Evolutionary conservation across 2,113 vertebrate species (phyloP).

Genomic region (Heterotis niloticus): DNA sequence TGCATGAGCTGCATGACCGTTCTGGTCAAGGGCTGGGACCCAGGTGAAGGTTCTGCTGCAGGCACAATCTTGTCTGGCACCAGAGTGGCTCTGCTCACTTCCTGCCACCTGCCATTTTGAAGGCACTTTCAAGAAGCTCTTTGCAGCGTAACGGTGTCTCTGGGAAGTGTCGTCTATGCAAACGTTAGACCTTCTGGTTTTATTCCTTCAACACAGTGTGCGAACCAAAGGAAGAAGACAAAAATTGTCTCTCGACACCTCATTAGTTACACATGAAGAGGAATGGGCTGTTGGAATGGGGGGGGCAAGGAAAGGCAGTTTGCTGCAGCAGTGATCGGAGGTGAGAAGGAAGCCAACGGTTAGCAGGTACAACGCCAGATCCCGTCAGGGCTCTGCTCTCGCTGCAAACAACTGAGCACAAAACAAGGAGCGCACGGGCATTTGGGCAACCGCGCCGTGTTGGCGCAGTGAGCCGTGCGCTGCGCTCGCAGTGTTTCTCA

Average conservation of each 20-base stretch:
- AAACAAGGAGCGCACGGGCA: too few species aligned
- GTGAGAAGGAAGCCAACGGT: neutral
- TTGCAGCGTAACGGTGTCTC: neutral
- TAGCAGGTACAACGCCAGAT: too few species aligned
- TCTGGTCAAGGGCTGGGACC: too few species aligned
- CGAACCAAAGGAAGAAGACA: neutral
- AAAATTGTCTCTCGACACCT: slow-evolving; percentile 32
- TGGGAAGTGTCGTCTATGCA: neutral
- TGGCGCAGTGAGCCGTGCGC: too few species aligned
- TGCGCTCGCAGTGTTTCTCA: neutral
- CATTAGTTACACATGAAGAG: slow-evolving; percentile 39
- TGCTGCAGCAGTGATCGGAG: neutral
- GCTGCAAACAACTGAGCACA: too few species aligned
- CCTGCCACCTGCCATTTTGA: too few species aligned
- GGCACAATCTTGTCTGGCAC: too few species aligned
- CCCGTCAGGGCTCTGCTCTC: too few species aligned
- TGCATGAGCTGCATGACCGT: too few species aligned
- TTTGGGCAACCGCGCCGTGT: too few species aligned
- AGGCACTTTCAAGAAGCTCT: neutral
- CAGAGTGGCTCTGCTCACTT: too few species aligned
- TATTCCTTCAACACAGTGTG: neutral
- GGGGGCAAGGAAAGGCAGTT: neutral
- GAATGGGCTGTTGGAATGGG: slow-evolving; percentile 5
- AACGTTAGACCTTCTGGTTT: neutral
- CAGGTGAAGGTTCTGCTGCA: too few species aligned